Evolutionary conservation across 2,888 invertebrate genomes (phyloP).

Genomic region (Heliconius charithonia): DNA sequence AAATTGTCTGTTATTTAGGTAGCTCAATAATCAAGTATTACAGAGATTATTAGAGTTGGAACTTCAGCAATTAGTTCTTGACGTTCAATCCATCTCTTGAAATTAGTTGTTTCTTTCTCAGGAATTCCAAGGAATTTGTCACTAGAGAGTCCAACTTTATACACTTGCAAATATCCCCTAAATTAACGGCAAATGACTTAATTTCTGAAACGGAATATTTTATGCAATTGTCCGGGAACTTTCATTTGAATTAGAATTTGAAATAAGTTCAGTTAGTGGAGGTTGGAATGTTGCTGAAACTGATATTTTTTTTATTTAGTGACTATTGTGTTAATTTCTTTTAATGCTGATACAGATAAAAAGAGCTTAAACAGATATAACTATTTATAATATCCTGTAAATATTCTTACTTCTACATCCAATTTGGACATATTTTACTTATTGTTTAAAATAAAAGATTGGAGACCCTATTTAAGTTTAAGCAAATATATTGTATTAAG

Average conservation of each 20-base stretch:
- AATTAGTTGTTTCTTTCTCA: constrained; percentile 68
- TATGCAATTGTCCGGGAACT: not conserved
- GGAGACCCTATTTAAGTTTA: not conserved
- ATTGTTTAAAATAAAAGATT: too few relatives aligned
- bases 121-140: constrained; percentile 67
- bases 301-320: too few relatives aligned
- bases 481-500: not conserved
- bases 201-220: constrained; percentile 16
- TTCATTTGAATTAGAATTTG: too few relatives aligned
- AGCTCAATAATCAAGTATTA: constrained; percentile 64
- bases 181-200: not conserved
- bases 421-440: too few relatives aligned
- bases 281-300: too few relatives aligned
- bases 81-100: constrained; percentile 67
- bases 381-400: too few relatives aligned
- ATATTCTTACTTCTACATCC: too few relatives aligned
- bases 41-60: constrained; percentile 56
- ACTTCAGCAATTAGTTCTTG: constrained; percentile 73
- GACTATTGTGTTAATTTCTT: too few relatives aligned
- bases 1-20: not conserved
- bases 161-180: constrained; percentile 14
- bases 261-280: too few relatives aligned
- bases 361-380: too few relatives aligned
- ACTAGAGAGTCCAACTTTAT: constrained; percentile 44
- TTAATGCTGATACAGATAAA: too few relatives aligned